These are phyloP conservation scores for Macroramphosus scolopax DNA, from an alignment of 2,797 vertebrate species.

Conservation along the genomic window DNA sequence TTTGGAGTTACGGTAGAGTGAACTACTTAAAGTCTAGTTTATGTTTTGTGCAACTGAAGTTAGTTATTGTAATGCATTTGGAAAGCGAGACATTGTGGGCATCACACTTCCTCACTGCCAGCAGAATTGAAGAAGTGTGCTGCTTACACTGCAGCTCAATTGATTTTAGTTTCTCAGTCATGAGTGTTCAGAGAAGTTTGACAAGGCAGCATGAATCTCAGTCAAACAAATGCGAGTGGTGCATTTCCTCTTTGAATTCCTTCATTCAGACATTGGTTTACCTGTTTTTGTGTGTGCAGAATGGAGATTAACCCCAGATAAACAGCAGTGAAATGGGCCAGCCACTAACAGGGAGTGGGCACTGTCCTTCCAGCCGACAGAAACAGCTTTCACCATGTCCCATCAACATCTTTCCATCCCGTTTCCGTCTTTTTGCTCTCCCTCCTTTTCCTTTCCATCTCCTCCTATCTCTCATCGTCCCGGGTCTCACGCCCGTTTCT, in stretches of 20 bases:
- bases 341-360: constrained; percentile 39
- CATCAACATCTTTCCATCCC: constrained; percentile 48
- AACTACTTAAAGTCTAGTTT: constrained; percentile 14
- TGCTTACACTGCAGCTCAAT: constrained; percentile 16
- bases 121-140: constrained; percentile 42
- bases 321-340: constrained; percentile 32
- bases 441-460: constrained; percentile 31
- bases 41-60: constrained; percentile 22
- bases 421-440: constrained; percentile 56
- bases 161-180: constrained; percentile 21
- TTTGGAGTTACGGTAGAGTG: no score
- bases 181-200: constrained; percentile 16
- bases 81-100: constrained; percentile 23
- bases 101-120: constrained; percentile 41
- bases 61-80: constrained; percentile 41
- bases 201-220: constrained; percentile 18
- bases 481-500: constrained; percentile 48
- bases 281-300: constrained; percentile 14
- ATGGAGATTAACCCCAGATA: constrained; percentile 14
- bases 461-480: constrained; percentile 54
- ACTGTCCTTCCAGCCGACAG: constrained; percentile 30
- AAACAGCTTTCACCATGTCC: constrained; percentile 32
- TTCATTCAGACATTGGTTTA: constrained; percentile 11
- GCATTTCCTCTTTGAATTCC: constrained; percentile 4
- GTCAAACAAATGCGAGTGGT: constrained; percentile 18